A percentile compares a stretch with the other conserved stretches of the same genome.
Evolutionary conservation across 1,140 invertebrate species (phyloP).

Genomic region (Brachionus rubens): DNA sequence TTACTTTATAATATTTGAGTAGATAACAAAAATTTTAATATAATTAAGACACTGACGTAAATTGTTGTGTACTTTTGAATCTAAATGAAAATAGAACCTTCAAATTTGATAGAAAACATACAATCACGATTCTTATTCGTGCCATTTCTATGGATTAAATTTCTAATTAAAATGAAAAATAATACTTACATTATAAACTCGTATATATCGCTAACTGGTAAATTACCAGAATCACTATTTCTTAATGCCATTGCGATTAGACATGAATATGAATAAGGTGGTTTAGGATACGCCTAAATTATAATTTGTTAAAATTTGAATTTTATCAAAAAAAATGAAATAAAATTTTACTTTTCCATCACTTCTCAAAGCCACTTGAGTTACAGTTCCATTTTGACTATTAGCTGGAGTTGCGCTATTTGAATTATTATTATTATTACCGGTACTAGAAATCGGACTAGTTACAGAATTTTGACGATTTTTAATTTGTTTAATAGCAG

Average conservation of each 20-base stretch:
- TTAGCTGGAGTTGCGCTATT: not conserved
- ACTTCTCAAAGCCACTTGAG: conserved; percentile 35
- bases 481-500: conserved; percentile 31
- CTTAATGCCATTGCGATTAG: conserved; percentile 94
- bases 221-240: conserved; percentile 84
- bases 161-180: not conserved
- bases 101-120: too few species aligned
- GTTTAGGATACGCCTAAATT: conserved; percentile 77
- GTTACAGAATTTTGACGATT: conserved; percentile 11
- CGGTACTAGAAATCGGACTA: not conserved
- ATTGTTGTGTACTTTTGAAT: too few species aligned
- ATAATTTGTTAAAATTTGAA: conserved; percentile 56
- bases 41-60: too few species aligned
- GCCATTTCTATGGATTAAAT: too few species aligned
- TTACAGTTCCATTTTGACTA: conserved; percentile 14
- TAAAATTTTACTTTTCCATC: conserved; percentile 27
- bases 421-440: too few species aligned
- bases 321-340: conserved; percentile 52
- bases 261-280: conserved; percentile 94
- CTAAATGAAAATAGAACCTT: too few species aligned
- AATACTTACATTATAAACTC: conserved; percentile 89
- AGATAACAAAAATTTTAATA: too few species aligned
- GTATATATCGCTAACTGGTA: conserved; percentile 96
- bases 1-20: not conserved
- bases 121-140: too few species aligned